phyloP scores from a whole-genome alignment of 2,797 vertebrate genomes.

The Morelia viridis region DNA sequence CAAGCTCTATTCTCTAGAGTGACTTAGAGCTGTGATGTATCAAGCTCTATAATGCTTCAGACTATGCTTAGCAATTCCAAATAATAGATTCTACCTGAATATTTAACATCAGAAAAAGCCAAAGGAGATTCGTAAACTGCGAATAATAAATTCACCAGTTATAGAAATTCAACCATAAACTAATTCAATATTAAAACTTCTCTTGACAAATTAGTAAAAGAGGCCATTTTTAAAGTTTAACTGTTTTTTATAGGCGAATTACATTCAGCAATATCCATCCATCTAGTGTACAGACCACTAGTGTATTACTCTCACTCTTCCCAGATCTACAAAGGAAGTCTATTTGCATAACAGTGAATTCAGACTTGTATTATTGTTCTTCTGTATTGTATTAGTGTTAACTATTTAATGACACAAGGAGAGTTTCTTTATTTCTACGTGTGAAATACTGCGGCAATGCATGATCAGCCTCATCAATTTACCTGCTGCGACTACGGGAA shows the following conservation, averaged over 20 bases:
- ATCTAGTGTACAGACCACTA: background rate
- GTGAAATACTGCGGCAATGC: background rate
- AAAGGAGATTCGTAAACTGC: background rate
- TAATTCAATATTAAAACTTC: background rate
- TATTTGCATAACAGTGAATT: background rate
- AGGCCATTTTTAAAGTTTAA: background rate
- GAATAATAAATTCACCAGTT: background rate
- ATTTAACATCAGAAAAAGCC: background rate
- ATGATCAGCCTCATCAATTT: constrained; percentile 36
- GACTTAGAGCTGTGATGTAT: background rate
- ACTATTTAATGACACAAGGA: background rate
- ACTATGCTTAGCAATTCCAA: background rate
- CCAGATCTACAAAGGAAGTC: background rate
- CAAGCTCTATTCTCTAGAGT: background rate
- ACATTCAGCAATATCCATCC: background rate
- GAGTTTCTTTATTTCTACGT: background rate
- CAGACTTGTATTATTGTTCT: background rate
- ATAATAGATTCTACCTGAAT: background rate
- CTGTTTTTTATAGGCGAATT: background rate
- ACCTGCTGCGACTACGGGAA: constrained; percentile 96
- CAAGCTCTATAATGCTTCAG: background rate
- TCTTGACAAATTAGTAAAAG: background rate
- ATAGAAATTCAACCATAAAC: background rate
- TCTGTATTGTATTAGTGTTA: background rate
- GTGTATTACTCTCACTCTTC: background rate